phyloP scores from a whole-genome alignment of 2,797 vertebrate species.

The Cephalopachus bancanus region DNA sequence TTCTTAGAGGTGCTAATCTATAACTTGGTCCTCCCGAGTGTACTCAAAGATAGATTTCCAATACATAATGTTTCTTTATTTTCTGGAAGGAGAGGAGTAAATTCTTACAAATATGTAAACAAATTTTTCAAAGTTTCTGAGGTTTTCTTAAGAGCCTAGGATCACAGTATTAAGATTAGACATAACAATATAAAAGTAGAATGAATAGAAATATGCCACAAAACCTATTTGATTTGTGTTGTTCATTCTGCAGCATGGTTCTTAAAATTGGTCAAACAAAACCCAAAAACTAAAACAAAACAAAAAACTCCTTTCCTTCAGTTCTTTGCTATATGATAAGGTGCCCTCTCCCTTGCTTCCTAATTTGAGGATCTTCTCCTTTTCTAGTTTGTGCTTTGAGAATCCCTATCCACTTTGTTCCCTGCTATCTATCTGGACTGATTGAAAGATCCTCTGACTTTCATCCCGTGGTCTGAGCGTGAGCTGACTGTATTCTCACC shows the following conservation, averaged over 20 bases:
- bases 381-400: not conserved
- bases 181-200: not conserved
- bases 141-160: not conserved
- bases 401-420: not conserved
- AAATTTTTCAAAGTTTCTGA: not conserved
- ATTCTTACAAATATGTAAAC: constrained; percentile 18
- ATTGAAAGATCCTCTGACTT: not conserved
- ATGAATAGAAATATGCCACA: not conserved
- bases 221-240: not conserved
- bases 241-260: not conserved
- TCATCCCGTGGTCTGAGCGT: not conserved
- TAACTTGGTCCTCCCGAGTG: not conserved
- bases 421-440: not conserved
- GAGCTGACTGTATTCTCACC: not conserved
- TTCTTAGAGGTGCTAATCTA: not conserved
- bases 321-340: not conserved
- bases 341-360: not conserved
- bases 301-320: not conserved
- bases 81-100: not conserved
- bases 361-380: not conserved
- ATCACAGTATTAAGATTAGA: not conserved
- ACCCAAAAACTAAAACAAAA: not conserved
- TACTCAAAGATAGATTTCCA: not conserved
- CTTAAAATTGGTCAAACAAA: not conserved
- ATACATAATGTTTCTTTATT: not conserved